Conservation (phyloP, 1,140 invertebrate genomes). For the Dendroctonus valens region DNA sequence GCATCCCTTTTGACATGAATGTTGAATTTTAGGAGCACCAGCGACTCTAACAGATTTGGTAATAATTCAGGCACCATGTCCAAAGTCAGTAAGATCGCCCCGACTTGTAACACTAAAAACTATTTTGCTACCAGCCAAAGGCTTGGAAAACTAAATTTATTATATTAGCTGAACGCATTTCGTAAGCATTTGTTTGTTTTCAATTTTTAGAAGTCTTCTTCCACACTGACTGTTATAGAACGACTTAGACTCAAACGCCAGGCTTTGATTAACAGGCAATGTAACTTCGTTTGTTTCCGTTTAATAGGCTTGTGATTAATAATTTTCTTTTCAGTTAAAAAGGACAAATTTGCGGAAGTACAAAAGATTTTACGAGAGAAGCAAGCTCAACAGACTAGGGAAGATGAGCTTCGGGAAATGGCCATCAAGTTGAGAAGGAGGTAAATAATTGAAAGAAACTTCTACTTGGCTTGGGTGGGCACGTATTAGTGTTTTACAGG, state of each 20-base stretch:
- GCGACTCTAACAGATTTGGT: slow-evolving; percentile 46
- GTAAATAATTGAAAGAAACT: slow-evolving; percentile 51
- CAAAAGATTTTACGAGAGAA: slow-evolving; percentile 80
- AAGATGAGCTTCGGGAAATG: slow-evolving; percentile 86
- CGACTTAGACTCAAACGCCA: slow-evolving; percentile 88
- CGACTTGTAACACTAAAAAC: slow-evolving; percentile 5
- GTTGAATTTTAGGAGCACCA: slow-evolving; percentile 31
- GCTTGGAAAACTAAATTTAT: slow-evolving; percentile 40
- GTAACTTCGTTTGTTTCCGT: slow-evolving; percentile 58
- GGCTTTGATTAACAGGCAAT: slow-evolving; percentile 81
- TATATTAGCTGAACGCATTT: slow-evolving; percentile 10
- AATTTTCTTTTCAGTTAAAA: slow-evolving; percentile 70
- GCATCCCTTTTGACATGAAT: background rate
- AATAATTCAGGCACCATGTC: slow-evolving; percentile 73
- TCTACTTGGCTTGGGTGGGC: background rate
- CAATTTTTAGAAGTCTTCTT: slow-evolving; percentile 43
- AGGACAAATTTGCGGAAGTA: slow-evolving; percentile 90
- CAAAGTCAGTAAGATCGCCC: slow-evolving; percentile 92
- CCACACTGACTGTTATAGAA: slow-evolving; percentile 71
- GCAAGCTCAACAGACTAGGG: slow-evolving; percentile 83
- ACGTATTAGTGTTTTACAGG: slow-evolving; percentile 34
- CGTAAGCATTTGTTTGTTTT: slow-evolving; percentile 25
- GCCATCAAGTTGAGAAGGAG: slow-evolving; percentile 80
- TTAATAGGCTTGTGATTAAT: background rate
- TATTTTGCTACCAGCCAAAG: slow-evolving; percentile 9